Base-by-base conservation (phyloP, 2,797 vertebrate genomes). In the Chloroceryle inda region DNA sequence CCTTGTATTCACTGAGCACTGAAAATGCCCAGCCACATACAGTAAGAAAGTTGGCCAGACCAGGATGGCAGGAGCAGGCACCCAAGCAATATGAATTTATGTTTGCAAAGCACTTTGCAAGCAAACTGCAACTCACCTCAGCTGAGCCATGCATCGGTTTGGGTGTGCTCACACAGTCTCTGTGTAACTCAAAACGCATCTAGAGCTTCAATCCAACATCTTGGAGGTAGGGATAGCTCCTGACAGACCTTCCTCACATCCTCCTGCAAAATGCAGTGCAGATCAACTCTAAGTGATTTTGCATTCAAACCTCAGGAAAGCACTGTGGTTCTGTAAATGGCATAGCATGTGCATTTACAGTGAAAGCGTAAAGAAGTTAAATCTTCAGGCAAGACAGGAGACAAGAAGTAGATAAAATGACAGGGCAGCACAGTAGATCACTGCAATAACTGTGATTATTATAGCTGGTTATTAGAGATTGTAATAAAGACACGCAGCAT, bases 61-160 rank as follows among this genome's bases (percentile, higher is more conserved):
- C 55, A 18, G 22, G 33, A 16, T 49, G 29, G 49, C 2, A 0
- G 23, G 24, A 80, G 26, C 33, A 85, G 52, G 4, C 33, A 53
- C 6, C 2, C 2, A 9, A 52, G 10, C 49, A 53, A n/a, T 23
- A 18, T 1, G 22, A 49, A 47, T 71, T 81, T 53, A 5, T 33
- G 21, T 22, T 85, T 89, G 33, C 64, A 35, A 49, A 83, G 47
- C 31, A 27, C 49, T 93, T 68, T 50, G 29, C 33, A 38, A 29
- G 7, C 2, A 1, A 86, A 38, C 10, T 82, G 26, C 71, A 86
- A 17, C n/a, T 91, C 20, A 10, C 35, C 14, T 69, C 45, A 73
- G 29, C 42, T 45, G 42, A 85, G 49, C 42, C 0, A 0, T 12
- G 0, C 23, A 12, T 31, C 3, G 2, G 35, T n/a, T 45, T 79